Percentiles rank a stretch among this genome's conserved stretches.
These are phyloP conservation scores for Corbicula japonica DNA, from an alignment of 2,888 invertebrate species.

Conservation along the genomic window DNA sequence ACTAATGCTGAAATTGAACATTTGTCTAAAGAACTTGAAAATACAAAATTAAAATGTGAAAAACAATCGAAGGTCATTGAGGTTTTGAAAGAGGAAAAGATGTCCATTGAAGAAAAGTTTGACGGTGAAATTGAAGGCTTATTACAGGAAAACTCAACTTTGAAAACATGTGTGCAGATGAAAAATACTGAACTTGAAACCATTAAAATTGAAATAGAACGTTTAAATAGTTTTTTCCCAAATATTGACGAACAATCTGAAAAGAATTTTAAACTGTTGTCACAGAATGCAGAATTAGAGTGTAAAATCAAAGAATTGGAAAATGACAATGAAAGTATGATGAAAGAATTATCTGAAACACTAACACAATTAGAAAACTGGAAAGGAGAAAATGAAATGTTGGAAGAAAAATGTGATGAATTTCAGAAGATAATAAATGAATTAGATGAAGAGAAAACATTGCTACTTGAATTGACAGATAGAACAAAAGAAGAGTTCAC, in stretches of 20 bases:
- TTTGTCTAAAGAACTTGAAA: conserved; percentile 25
- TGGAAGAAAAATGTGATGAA: conserved; percentile 57
- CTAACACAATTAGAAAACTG: conserved; percentile 41
- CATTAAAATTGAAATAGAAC: conserved; percentile 47
- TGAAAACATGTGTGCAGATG: conserved; percentile 56
- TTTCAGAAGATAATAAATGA: conserved; percentile 54
- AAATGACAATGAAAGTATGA: conserved; percentile 65
- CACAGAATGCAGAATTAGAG: conserved; percentile 59
- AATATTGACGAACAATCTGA: conserved; percentile 53
- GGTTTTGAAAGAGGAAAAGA: conserved; percentile 52
- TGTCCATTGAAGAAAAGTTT: conserved; percentile 35
- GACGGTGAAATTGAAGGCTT: conserved; percentile 58
- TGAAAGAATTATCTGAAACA: conserved; percentile 44
- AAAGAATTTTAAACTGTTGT: conserved; percentile 40
- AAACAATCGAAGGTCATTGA: too few relatives aligned
- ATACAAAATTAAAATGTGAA: conserved; percentile 14
- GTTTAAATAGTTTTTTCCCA: conserved; percentile 53
- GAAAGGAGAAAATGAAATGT: conserved; percentile 50
- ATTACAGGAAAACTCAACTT: conserved; percentile 54
- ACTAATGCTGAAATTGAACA: conserved; percentile 26
- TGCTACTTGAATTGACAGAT: conserved; percentile 45
- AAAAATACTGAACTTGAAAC: conserved; percentile 58
- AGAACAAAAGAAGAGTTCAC: conserved; percentile 20
- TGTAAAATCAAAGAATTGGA: conserved; percentile 59
- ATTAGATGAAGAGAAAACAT: conserved; percentile 61